Percentiles rank a stretch among this genome's conserved stretches.
Conservation (phyloP, 2,113 vertebrate genomes). For the Rhizomys pruinosus region DNA sequence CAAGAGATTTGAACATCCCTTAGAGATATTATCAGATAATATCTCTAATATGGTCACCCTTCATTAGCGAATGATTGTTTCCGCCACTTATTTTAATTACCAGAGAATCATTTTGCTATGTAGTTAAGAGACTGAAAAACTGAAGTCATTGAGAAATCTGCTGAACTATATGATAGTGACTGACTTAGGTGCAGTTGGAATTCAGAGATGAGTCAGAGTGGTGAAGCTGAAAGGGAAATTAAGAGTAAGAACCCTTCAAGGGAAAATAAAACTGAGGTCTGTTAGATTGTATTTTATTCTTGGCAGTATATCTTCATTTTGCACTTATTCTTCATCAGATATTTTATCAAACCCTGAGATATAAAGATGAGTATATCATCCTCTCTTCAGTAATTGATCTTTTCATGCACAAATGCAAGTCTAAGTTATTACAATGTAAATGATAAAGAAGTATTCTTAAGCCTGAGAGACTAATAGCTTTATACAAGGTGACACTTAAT, state of each 20-base stretch:
- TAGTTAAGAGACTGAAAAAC: not conserved
- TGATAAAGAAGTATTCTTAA: not conserved
- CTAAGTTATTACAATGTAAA: not conserved
- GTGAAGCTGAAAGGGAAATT: not conserved
- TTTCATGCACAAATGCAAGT: not conserved
- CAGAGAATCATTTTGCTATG: not conserved
- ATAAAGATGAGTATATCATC: not conserved
- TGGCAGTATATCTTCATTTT: not conserved
- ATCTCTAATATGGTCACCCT: conserved; percentile 22
- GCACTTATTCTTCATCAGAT: not conserved
- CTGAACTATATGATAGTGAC: not conserved
- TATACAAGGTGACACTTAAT: not conserved
- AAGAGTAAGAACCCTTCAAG: not conserved
- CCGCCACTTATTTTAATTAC: conserved; percentile 21
- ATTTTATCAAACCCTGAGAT: not conserved
- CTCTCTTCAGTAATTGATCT: not conserved
- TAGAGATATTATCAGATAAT: conserved; percentile 41
- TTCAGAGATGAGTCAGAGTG: conserved; percentile 26
- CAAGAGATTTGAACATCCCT: not conserved
- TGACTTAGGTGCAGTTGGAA: not conserved
- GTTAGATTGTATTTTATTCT: not conserved
- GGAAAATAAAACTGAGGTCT: not conserved
- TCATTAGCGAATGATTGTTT: not conserved
- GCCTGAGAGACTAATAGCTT: not conserved
- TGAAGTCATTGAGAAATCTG: not conserved